Evolutionary conservation across 2,113 vertebrate genomes (phyloP).

Genomic region (Elgaria multicarinata): DNA sequence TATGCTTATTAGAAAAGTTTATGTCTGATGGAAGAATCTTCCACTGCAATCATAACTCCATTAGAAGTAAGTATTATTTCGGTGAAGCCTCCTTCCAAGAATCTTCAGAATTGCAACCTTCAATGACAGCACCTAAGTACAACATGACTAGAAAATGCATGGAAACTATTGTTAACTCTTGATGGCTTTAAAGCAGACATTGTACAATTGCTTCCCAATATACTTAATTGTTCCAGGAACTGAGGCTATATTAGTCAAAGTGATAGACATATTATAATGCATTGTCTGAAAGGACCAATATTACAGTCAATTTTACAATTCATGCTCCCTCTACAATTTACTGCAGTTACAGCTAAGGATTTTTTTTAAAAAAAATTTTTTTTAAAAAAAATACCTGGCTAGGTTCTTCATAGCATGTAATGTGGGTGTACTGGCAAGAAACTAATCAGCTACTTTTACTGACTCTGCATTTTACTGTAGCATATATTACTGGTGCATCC

Average conservation of each 20-base stretch:
- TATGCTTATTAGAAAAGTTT: background rate
- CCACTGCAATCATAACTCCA: background rate
- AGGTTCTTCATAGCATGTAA: slow-evolving; percentile 35
- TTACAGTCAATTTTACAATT: slow-evolving; percentile 27
- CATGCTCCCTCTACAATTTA: background rate
- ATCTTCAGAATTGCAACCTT: background rate
- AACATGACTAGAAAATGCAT: background rate
- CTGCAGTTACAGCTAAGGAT: slow-evolving; percentile 11
- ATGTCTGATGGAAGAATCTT: background rate
- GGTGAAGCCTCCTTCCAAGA: background rate
- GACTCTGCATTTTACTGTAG: slow-evolving; percentile 24
- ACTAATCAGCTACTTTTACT: slow-evolving; percentile 40
- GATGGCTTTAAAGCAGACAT: slow-evolving; percentile 1
- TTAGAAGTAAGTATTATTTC: background rate
- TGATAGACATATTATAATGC: background rate
- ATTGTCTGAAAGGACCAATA: background rate
- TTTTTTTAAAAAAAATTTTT: background rate
- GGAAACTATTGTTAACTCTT: background rate
- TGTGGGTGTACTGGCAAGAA: slow-evolving; percentile 26
- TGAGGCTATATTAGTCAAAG: background rate
- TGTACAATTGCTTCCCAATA: slow-evolving; percentile 8
- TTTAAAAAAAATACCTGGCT: background rate
- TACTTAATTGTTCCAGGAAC: rapidly evolving
- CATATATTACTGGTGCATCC: slow-evolving; percentile 6
- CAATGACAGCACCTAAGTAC: background rate